Evolutionary conservation across 2,888 invertebrate genomes (phyloP), one percentile per base, ranked within the genome.

Genomic region (Andrena bucephala): DNA sequence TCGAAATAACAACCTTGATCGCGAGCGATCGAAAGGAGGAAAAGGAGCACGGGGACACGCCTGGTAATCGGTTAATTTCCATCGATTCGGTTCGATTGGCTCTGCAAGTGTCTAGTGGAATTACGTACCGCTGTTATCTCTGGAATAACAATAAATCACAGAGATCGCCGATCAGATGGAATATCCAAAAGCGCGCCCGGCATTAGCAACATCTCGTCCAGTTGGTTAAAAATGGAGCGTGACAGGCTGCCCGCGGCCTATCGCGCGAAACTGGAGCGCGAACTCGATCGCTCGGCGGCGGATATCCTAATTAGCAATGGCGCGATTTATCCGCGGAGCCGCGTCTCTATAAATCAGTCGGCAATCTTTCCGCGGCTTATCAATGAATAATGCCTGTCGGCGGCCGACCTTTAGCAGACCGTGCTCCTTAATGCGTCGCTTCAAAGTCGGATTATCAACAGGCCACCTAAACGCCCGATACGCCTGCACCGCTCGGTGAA

Each of bases 381-480:
- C 81, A 60, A 20, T 74, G 81, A 81, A 70, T 74, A 70, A 81
- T 54, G 36, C 59, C 59, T 16, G n/a, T 57, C 36, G 33, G 10
- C 33, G 63, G 36, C 68, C 59, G 69, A 50, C 77, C 65, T 67
- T 77, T 42, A 50, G 27, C 27, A 20, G 54, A 2, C 42, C 42
- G 42, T 10, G 24, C 8, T 60, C n/a, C 63, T 62, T 72, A 78
- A 81, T 60, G n/a, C 36, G 67, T 60, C 59, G 57, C 20, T 63
- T 79, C 79, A 62, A 70, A 70, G 80, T 71, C 75, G 59, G 70
- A 71, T 81, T 75, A 75, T 81, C 71, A 33, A 63, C 27, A 31
- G 67, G 42, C 82, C 71, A 67, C 70, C 66, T 69, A 57, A 68
- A 81, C 50, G 50, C 16, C 24, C 60, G 48, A 57, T 57, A 75